Percentiles rank a stretch among this genome's conserved stretches.
Evolutionary conservation across 2,113 vertebrate species (phyloP).

Genomic region (Cercopithecus mona): DNA sequence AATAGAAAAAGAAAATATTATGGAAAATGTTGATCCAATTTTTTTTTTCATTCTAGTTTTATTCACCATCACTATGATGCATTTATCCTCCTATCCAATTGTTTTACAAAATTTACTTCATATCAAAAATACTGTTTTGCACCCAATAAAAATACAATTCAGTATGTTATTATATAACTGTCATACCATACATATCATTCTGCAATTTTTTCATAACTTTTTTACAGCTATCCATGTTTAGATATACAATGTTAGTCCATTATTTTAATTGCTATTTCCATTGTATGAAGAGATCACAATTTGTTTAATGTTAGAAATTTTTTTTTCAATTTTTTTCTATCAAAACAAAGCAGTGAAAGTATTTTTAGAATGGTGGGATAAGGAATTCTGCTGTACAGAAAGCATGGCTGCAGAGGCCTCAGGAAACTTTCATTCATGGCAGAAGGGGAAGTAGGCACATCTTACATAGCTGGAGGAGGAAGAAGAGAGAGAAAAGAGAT

Average conservation of each 20-base stretch:
- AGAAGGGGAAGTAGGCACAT: too few species aligned
- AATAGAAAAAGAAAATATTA: conserved; percentile 12
- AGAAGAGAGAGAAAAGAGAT: too few species aligned
- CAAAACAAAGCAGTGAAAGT: neutral
- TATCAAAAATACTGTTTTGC: neutral
- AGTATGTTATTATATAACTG: neutral
- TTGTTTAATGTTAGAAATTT: neutral
- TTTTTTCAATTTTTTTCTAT: neutral
- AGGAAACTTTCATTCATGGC: too few species aligned
- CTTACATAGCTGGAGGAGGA: too few species aligned
- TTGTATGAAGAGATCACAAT: neutral
- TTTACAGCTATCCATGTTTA: neutral
- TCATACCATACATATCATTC: neutral
- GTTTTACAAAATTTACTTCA: neutral
- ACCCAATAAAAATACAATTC: neutral
- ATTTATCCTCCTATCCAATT: neutral
- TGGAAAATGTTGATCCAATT: neutral
- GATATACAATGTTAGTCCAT: neutral
- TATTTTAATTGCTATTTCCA: neutral
- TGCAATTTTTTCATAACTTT: neutral
- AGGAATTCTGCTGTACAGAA: neutral
- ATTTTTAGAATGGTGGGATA: neutral
- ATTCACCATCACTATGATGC: neutral
- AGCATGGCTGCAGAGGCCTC: too few species aligned
- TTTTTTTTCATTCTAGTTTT: neutral